These are phyloP conservation scores for Phalacrocorax brasilianus DNA, from an alignment of 2,113 vertebrate genomes.

Conservation along the genomic window DNA sequence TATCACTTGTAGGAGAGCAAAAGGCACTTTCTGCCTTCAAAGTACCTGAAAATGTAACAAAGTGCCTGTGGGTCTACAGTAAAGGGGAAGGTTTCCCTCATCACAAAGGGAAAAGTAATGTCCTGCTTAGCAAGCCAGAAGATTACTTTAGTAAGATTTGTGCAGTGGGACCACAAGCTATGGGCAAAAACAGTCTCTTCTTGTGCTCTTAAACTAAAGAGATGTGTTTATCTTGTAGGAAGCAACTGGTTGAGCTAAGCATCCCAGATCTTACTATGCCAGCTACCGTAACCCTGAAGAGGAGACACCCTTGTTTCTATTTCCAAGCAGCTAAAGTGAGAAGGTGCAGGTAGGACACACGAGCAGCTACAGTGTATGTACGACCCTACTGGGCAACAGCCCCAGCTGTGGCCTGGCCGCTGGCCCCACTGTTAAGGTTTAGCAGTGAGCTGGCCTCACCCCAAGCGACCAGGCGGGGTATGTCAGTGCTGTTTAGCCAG, in stretches of 20 bases:
- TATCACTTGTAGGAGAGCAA: neutral
- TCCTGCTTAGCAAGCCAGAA: neutral
- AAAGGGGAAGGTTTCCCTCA: neutral
- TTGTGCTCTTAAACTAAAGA: neutral
- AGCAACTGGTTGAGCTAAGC: neutral
- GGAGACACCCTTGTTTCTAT: neutral
- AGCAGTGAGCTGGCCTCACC: neutral
- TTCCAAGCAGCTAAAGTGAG: neutral
- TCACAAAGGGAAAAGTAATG: neutral
- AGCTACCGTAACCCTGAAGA: neutral
- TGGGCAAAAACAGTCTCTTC: neutral
- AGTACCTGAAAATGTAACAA: neutral
- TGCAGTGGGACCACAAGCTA: neutral
- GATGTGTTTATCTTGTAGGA: neutral
- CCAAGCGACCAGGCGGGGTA: too few species aligned
- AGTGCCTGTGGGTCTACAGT: neutral
- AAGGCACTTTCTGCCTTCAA: neutral
- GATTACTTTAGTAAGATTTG: neutral
- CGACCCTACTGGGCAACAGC: neutral
- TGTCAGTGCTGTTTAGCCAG: neutral
- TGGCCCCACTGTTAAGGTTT: fast-evolving
- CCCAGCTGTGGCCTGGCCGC: neutral
- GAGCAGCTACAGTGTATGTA: fast-evolving
- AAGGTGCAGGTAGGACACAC: neutral
- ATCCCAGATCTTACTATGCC: neutral